These are phyloP conservation scores for Pocillopora verrucosa DNA, from an alignment of 64 coral and sea anemone species.

Conservation along the genomic window DNA sequence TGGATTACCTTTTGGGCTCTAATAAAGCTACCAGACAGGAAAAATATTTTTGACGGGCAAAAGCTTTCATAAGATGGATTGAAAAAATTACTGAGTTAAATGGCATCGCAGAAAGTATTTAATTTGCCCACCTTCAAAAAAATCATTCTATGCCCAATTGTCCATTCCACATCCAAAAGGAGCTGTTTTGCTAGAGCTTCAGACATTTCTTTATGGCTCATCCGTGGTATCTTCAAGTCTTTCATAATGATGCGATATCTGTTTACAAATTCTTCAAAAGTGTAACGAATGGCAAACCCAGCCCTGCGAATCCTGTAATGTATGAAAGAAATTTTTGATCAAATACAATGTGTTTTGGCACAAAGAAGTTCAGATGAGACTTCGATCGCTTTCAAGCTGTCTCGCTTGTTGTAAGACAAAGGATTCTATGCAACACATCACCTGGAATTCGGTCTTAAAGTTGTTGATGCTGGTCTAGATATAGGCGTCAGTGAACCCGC, in stretches of 20 bases:
- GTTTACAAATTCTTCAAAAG: constrained; percentile 64
- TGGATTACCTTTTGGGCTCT: too few species aligned
- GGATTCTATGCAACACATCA: not conserved
- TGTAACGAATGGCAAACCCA: constrained; percentile 54
- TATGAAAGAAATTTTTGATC: not conserved
- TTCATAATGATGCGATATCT: constrained; percentile 58
- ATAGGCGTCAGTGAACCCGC: not conserved
- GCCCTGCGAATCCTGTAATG: constrained; percentile 56
- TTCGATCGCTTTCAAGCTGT: not conserved
- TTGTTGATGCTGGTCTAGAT: not conserved
- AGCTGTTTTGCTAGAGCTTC: constrained; percentile 34
- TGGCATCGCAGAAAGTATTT: too few species aligned
- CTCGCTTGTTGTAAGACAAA: not conserved
- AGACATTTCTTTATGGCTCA: constrained; percentile 24
- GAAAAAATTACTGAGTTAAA: not conserved
- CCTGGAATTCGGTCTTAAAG: constrained; percentile 18
- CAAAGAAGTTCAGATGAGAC: not conserved
- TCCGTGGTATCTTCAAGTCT: constrained; percentile 14
- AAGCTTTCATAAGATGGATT: not conserved
- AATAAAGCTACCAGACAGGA: too few species aligned
- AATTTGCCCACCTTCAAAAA: constrained; percentile 44
- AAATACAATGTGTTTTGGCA: not conserved
- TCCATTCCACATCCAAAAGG: constrained; percentile 32
- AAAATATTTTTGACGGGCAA: not conserved
- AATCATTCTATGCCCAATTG: constrained; percentile 47